These are phyloP conservation scores for Toxotes lorentzi DNA, from an alignment of 2,797 vertebrate genomes.

Conservation along the genomic window DNA sequence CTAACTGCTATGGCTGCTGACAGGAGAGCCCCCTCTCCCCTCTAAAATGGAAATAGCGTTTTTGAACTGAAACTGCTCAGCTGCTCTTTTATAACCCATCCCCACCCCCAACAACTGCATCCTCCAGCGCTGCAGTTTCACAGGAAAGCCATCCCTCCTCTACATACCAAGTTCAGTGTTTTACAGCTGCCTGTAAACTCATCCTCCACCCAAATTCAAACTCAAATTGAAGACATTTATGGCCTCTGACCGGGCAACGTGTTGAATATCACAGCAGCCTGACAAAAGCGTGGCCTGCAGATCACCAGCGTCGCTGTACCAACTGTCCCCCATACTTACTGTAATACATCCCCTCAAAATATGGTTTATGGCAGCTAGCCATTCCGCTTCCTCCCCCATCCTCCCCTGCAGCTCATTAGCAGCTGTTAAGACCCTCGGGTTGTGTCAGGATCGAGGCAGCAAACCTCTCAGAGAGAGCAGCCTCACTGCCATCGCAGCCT, in stretches of 20 bases:
- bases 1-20: background rate
- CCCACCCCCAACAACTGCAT: slow-evolving; percentile 51
- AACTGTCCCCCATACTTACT: slow-evolving; percentile 55
- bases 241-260: slow-evolving; percentile 55
- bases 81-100: slow-evolving; percentile 62
- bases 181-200: slow-evolving; percentile 81
- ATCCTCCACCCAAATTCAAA: slow-evolving; percentile 80
- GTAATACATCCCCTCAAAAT: slow-evolving; percentile 48
- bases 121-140: slow-evolving; percentile 45
- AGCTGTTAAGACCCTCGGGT: slow-evolving; percentile 60
- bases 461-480: slow-evolving; percentile 41
- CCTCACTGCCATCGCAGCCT: slow-evolving; percentile 43
- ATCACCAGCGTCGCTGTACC: slow-evolving; percentile 52
- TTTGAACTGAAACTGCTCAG: slow-evolving; percentile 45
- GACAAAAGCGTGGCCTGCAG: slow-evolving; percentile 59
- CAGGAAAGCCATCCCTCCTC: slow-evolving; percentile 55
- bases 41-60: slow-evolving; percentile 42
- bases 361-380: slow-evolving; percentile 36
- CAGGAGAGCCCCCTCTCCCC: background rate
- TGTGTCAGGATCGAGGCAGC: slow-evolving; percentile 38
- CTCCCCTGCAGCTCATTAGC: slow-evolving; percentile 60
- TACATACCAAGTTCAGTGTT: slow-evolving; percentile 84
- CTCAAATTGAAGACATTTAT: slow-evolving; percentile 80
- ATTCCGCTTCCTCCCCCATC: slow-evolving; percentile 13
- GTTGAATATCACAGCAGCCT: slow-evolving; percentile 79